A percentile compares a stretch with the other conserved stretches of the same genome.
Conservation (phyloP, 2,888 invertebrate genomes). For the Mycalesis mineus region DNA sequence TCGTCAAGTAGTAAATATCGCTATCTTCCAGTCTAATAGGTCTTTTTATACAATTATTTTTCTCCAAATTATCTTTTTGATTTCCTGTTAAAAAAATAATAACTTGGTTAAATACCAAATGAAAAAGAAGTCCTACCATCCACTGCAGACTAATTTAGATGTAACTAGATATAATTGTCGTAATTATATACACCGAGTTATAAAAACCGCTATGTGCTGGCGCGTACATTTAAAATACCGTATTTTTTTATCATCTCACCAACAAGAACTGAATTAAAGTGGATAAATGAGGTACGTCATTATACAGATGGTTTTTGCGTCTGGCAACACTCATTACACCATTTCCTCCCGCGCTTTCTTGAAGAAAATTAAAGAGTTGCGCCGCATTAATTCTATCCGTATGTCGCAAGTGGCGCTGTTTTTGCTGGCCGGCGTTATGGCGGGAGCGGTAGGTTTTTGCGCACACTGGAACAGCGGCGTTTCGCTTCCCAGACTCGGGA, state of each 20-base stretch:
- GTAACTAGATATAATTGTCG: constrained; percentile 16
- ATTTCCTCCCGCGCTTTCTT: constrained; percentile 77
- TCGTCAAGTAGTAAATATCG: too few relatives aligned
- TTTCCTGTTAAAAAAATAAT: too few relatives aligned
- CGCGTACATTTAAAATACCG: constrained; percentile 53
- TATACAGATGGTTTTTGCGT: constrained; percentile 68
- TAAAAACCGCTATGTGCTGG: constrained; percentile 27
- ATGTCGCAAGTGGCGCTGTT: constrained; percentile 61
- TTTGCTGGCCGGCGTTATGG: constrained; percentile 62
- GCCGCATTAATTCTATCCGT: constrained; percentile 73
- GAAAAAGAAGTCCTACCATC: too few relatives aligned
- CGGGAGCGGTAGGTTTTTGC: constrained; percentile 60
- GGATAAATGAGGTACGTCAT: constrained; percentile 61
- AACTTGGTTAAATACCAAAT: too few relatives aligned
- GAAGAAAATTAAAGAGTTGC: constrained; percentile 74
- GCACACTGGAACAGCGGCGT: constrained; percentile 44
- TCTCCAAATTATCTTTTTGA: too few relatives aligned
- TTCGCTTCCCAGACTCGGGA: constrained; percentile 65
- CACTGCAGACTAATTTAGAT: constrained; percentile 29
- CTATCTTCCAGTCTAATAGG: too few relatives aligned
- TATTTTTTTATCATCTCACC: constrained; percentile 45
- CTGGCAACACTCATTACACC: constrained; percentile 71
- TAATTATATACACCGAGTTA: constrained; percentile 15
- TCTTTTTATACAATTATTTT: too few relatives aligned
- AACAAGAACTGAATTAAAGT: constrained; percentile 53